Evolutionary conservation across 1,140 invertebrate genomes (phyloP), one percentile per base, ranked within the genome.

Genomic region (Pararge aegeria): DNA sequence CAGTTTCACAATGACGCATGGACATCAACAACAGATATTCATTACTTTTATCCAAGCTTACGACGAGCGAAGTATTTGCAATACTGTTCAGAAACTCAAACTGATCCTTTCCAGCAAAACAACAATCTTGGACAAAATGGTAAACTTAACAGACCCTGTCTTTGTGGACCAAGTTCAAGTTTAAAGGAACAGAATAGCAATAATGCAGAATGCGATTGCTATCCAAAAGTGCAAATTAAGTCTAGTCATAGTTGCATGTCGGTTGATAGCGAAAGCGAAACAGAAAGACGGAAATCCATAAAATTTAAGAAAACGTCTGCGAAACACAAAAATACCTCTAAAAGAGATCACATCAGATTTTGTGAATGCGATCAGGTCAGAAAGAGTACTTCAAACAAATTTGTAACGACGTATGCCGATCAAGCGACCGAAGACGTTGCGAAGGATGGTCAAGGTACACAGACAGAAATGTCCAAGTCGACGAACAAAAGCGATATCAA

Each of bases 1-100:
- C 75, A 90, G 87, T 90, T 90, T 52, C 87, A 90, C 60, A 82
- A 79, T 30, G 84, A 90, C 54, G 56, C 48, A 16, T 65, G 70
- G 16, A 83, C 86, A 6, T 90, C 87, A 2, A 88, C 86, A n/a
- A 83, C 83, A 7, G 88, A 90, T 63, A 67, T 90, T 9, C 65
- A 71, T 50, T 87, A 82, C 50, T 90, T 90, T 64, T 80, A 69
- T 52, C 83, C 83, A 3, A 64, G 27, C 16, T 48, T 78, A 30
- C 68, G 73, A 9, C 59, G 7, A 37, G 24, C 54, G 5, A 38
- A 27, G 51, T 48, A 18, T 24, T 29, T 48, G n/a, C 21, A 20
- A n/a, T 52, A 54, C 5, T 51, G 21, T 40, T 48, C 48, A 3
- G 55, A 18, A 16, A 49, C 56, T 30, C 65, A 68, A 61, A 59